Evolutionary conservation across 2,888 invertebrate genomes (phyloP).

Genomic region (Andrena fulva): DNA sequence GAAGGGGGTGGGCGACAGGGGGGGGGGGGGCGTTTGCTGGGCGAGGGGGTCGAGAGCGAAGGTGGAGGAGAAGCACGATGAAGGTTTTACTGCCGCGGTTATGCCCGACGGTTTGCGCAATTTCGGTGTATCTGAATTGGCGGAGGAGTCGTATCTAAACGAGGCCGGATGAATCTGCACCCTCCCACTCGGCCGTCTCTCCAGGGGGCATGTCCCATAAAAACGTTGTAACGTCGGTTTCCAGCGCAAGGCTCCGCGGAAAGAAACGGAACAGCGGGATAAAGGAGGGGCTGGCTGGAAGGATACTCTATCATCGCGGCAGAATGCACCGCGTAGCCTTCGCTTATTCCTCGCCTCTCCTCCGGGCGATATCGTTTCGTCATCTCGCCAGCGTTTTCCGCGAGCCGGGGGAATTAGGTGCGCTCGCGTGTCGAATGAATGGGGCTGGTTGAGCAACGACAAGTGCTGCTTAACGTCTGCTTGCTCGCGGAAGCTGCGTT

Average conservation of each 20-base stretch:
- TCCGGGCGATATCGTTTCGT: not conserved
- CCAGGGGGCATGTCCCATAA: constrained; percentile 64
- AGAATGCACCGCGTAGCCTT: constrained; percentile 11
- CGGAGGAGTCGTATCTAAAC: constrained; percentile 76
- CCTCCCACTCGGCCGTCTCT: constrained; percentile 61
- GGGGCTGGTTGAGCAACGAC: not conserved
- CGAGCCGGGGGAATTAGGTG: not conserved
- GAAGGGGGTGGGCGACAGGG: not conserved
- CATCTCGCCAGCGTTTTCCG: not conserved
- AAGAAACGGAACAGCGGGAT: constrained; percentile 22
- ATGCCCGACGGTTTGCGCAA: constrained; percentile 76
- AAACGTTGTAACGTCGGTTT: constrained; percentile 64
- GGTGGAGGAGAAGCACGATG: constrained; percentile 63
- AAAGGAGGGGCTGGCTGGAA: constrained; percentile 22
- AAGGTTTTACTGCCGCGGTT: constrained; percentile 75
- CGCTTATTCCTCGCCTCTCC: not conserved
- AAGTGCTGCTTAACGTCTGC: not conserved
- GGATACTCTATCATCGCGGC: constrained; percentile 38
- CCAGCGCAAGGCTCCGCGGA: constrained; percentile 45
- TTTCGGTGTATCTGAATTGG: constrained; percentile 78
- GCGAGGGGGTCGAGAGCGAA: constrained; percentile 21
- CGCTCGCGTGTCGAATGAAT: not conserved
- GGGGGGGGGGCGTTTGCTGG: not conserved
- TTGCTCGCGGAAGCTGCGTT: not conserved
- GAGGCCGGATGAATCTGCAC: constrained; percentile 74